Conservation (phyloP, 2,888 invertebrate genomes). For the Melolontha melolontha region DNA sequence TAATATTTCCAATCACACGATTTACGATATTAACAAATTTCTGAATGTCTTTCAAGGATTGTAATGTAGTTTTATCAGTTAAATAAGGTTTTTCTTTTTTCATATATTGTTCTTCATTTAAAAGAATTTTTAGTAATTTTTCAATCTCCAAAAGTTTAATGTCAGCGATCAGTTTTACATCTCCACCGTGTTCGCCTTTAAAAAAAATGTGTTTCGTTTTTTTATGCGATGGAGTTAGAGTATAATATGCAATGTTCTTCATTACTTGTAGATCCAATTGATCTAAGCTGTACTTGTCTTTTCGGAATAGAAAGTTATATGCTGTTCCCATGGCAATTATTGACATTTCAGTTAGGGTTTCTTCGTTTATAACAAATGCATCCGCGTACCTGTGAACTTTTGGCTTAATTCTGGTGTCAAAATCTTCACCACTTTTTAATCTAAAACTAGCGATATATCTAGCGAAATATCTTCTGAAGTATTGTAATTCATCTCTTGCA, state of each 20-base stretch:
- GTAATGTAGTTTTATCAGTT: slow-evolving; percentile 13
- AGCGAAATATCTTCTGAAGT: slow-evolving; percentile 28
- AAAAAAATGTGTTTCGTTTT: slow-evolving; percentile 13
- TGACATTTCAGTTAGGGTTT: slow-evolving; percentile 16
- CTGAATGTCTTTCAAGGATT: slow-evolving; percentile 15
- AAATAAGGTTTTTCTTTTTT: background rate
- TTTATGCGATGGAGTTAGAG: background rate
- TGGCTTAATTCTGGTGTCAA: slow-evolving; percentile 3
- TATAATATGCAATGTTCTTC: slow-evolving; percentile 1
- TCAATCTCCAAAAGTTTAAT: slow-evolving; percentile 32
- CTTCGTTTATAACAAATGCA: slow-evolving; percentile 11
- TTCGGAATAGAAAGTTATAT: slow-evolving; percentile 19
- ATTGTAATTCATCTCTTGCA: slow-evolving; percentile 33
- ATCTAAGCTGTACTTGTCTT: background rate
- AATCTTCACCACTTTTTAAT: slow-evolving; percentile 27
- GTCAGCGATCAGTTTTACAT: slow-evolving; percentile 18
- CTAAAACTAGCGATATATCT: slow-evolving; percentile 13
- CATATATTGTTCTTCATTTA: slow-evolving; percentile 1
- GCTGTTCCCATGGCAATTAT: slow-evolving; percentile 18
- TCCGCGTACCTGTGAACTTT: slow-evolving; percentile 31
- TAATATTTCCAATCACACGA: slow-evolving; percentile 33
- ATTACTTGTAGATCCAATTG: slow-evolving; percentile 13
- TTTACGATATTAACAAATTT: slow-evolving; percentile 17
- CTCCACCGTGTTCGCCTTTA: background rate
- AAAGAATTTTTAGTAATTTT: slow-evolving; percentile 5